Evolutionary conservation across 2,888 invertebrate genomes (phyloP), one percentile per base, ranked within the genome.

Genomic region (Exocentrus adspersus): DNA sequence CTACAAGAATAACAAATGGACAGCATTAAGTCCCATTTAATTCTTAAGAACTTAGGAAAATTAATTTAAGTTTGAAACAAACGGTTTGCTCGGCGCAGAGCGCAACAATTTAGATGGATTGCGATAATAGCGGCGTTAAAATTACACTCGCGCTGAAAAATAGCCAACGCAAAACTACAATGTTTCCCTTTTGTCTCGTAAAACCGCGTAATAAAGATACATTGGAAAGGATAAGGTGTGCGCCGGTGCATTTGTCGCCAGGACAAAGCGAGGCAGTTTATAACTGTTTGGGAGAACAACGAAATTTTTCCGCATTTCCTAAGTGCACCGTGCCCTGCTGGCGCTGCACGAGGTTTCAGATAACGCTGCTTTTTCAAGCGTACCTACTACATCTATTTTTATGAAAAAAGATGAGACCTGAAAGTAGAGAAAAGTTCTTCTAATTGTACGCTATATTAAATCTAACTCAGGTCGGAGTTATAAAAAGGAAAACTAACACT

Each of bases 101-200:
- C n/a, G n/a, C n/a, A n/a, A n/a, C 46, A 57, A 57, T 57, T 57
- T 46, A 57, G 57, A 57, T 46, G 21, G 20, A 57, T 46, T 17
- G 46, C 21, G 57, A 46, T 46, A 46, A 57, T 46, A 16, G 46
- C 57, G 14, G 46, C 32, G 46, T 42, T 57, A 57, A 46, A 57
- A 57, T 46, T 46, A 32, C 42, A 24, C 30, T 17, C 20, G 30
- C 46, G 43, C 54, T 19, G 30, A 45, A 42, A 57, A 57, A 57
- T 53, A 53, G 20, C 41, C 14, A 12, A 6, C 2, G 41, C 53
- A 42, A 21, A 53, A n/a, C 53, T 41, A 41, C 53, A 53, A 53
- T 42, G 53, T 41, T 20, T 14, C 53, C 42, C 53, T 21, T 53
- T 53, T n/a, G 41, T 53, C 53, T 42, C 21, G 21, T 41, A 53